Conservation (phyloP, 2,797 vertebrate species). For the Channallabes apus region DNA sequence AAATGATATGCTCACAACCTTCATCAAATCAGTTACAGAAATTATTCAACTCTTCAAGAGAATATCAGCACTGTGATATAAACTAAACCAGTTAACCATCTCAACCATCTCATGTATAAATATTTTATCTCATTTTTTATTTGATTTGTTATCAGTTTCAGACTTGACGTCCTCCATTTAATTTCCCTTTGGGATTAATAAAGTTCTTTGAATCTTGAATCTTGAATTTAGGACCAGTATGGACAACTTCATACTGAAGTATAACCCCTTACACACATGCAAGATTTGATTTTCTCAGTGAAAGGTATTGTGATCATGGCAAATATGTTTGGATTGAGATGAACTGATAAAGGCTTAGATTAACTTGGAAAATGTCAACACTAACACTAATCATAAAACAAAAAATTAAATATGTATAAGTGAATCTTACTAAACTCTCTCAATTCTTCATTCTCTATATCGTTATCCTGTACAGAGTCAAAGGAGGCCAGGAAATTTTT, state of each 20-base stretch:
- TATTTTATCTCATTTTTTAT: background rate
- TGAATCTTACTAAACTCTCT: background rate
- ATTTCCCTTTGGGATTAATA: too few species aligned
- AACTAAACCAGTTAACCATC: background rate
- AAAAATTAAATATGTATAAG: background rate
- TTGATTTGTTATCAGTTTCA: background rate
- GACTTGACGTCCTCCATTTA: background rate
- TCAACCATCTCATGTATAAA: background rate
- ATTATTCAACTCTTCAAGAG: background rate
- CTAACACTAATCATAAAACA: background rate
- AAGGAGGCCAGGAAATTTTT: too few species aligned
- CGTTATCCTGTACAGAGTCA: too few species aligned
- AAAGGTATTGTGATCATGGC: background rate
- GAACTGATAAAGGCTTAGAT: background rate
- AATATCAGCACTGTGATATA: background rate
- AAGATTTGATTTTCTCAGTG: background rate
- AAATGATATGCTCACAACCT: background rate
- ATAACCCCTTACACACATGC: background rate
- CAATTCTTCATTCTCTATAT: too few species aligned
- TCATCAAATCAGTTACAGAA: background rate
- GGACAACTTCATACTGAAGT: background rate
- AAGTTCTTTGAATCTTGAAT: too few species aligned
- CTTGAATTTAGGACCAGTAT: too few species aligned
- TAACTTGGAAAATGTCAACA: background rate
- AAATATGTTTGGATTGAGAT: background rate